Conservation (phyloP, 2,888 invertebrate species). For the Aspidapion aeneum region DNA sequence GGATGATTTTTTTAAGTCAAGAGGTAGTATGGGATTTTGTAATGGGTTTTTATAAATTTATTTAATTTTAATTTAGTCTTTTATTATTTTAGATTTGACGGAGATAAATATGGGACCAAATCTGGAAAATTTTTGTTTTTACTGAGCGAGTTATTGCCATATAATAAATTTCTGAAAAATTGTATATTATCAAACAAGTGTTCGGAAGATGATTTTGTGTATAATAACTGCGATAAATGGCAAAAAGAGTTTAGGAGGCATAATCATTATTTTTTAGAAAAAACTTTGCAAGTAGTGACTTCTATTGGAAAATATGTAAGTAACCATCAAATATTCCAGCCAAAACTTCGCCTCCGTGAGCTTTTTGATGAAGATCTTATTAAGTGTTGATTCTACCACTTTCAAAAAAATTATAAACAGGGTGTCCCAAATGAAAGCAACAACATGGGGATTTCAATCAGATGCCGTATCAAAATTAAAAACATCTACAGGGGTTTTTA, state of each 20-base stretch:
- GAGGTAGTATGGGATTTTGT: too few species aligned
- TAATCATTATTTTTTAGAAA: conserved; percentile 26
- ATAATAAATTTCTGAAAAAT: conserved; percentile 28
- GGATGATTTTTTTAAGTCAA: too few species aligned
- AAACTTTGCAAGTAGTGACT: conserved; percentile 26
- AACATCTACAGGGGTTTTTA: too few species aligned
- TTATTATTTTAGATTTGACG: conserved; percentile 17
- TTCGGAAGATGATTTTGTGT: background rate
- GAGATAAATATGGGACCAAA: conserved; percentile 36
- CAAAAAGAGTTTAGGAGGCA: conserved; percentile 16
- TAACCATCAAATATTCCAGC: too few species aligned
- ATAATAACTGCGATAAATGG: background rate
- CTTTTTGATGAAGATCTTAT: too few species aligned
- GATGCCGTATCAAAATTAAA: too few species aligned
- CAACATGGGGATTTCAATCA: too few species aligned
- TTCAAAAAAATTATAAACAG: too few species aligned
- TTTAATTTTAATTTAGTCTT: background rate
- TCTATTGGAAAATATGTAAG: conserved; percentile 36
- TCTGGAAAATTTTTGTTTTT: conserved; percentile 35
- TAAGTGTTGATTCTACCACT: too few species aligned
- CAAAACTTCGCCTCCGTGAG: too few species aligned
- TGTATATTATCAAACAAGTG: conserved; percentile 14
- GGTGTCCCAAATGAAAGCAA: too few species aligned
- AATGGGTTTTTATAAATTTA: too few species aligned
- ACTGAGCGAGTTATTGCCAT: conserved; percentile 31